Conservation (phyloP, 2,888 invertebrate species). For the Agonopterix alstromeriana region DNA sequence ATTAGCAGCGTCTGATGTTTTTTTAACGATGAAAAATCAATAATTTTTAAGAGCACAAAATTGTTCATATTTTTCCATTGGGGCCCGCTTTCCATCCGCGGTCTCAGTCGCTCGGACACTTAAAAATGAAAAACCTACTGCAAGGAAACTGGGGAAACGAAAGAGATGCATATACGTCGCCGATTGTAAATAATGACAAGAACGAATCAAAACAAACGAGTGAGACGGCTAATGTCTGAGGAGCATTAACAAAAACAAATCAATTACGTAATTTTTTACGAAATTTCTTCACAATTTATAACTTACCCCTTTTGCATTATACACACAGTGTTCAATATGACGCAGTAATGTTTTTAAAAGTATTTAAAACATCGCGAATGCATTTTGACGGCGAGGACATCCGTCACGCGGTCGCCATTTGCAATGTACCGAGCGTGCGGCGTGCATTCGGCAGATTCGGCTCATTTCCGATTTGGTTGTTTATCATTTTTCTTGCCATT, state of each 20-base stretch:
- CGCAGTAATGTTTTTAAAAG: constrained; percentile 23
- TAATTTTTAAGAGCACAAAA: constrained; percentile 68
- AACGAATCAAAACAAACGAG: constrained; percentile 69
- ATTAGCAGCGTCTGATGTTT: constrained; percentile 49
- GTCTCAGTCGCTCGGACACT: constrained; percentile 57
- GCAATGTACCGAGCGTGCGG: constrained; percentile 27
- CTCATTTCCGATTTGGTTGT: neutral
- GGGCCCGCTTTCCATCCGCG: constrained; percentile 48
- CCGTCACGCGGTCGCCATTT: constrained; percentile 66
- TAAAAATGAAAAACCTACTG: constrained; percentile 71
- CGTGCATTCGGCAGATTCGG: neutral
- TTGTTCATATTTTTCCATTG: constrained; percentile 71
- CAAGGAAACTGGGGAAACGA: constrained; percentile 61
- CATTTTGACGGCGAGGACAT: constrained; percentile 52
- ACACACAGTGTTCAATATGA: constrained; percentile 15
- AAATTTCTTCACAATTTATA: neutral
- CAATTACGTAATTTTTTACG: constrained; percentile 38
- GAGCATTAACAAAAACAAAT: constrained; percentile 41
- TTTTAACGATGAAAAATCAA: constrained; percentile 73
- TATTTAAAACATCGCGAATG: constrained; percentile 45
- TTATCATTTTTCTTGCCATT: no score
- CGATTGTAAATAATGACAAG: constrained; percentile 69
- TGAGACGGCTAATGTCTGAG: constrained; percentile 39
- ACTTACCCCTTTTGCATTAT: constrained; percentile 20
- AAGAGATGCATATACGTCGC: constrained; percentile 59